Evolutionary conservation across 1,140 invertebrate genomes (phyloP), one percentile per base, ranked within the genome.

Genomic region (Glossosoma conforme): DNA sequence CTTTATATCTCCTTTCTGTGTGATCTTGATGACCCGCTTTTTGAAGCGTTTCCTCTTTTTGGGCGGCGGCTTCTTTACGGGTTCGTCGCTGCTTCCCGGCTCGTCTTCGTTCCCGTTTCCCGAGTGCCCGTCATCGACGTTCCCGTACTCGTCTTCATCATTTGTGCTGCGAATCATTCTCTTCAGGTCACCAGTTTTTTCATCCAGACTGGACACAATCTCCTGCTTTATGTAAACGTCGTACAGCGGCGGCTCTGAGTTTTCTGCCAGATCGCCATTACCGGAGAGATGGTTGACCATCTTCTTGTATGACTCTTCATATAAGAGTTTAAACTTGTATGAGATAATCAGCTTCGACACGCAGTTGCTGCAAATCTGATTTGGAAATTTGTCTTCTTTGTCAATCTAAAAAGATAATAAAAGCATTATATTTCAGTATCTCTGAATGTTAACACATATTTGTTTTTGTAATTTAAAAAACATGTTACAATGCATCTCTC

Each of bases 361-460:
- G 49, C 65, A 66, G 53, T 58, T 60, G 36, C 49, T 51, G 41
- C 62, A 64, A 17, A 64, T 64, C 22, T 58, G 14, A 33, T 32
- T 32, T 2, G 59, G 61, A 14, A 66, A 20, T 42, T 55, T 56
- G 36, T 65, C 64, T 30, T 60, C 49, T 46, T 56, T 51, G 24
- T 35, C 36, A 9, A 58, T 54, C 64, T 65, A 36, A 47, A 33
- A 36, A 15, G 10, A 17, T 42, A 15, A 10, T 11, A 38, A 43
- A 20, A 19, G 11, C 25, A n/a, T 11, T 8, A 13, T n/a, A 18
- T 11, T 25, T 35, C 13, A 19, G 22, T 15, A 33, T 2, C 6
- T 42, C 1, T 21, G 8, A 13, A 35, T 21, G 32, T 8, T n/a
- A 24, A 1, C 20, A 41, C 25, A 32, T 32, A 15, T 22, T 22